These are phyloP conservation scores for Lacerta agilis DNA, from an alignment of 2,797 vertebrate genomes.

Conservation along the genomic window DNA sequence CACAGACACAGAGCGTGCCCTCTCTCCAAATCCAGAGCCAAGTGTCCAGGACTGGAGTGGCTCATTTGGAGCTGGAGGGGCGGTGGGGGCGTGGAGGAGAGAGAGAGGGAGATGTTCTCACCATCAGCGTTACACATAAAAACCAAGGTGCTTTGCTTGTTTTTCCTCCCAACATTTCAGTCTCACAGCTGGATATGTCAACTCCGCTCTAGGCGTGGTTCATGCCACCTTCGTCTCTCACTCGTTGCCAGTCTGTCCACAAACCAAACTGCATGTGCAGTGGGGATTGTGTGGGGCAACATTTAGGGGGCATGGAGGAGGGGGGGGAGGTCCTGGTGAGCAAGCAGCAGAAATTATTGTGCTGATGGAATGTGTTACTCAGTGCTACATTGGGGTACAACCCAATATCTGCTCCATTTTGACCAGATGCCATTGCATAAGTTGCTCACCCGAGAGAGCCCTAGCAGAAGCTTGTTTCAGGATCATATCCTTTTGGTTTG, in stretches of 20 bases:
- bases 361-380: too few species aligned
- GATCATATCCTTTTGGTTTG: not conserved
- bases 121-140: not conserved
- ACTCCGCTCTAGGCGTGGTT: not conserved
- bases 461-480: not conserved
- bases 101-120: not conserved
- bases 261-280: not conserved
- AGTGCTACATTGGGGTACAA: too few species aligned
- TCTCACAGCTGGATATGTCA: not conserved
- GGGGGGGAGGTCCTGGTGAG: too few species aligned
- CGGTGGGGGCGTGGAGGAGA: too few species aligned
- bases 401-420: not conserved
- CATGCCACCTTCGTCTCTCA: not conserved
- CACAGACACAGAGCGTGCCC: not conserved
- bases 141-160: not conserved
- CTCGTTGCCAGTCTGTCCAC: not conserved
- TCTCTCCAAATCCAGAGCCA: not conserved
- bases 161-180: not conserved
- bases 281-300: not conserved
- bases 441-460: not conserved
- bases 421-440: not conserved
- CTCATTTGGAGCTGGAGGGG: not conserved
- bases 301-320: not conserved
- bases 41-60: not conserved
- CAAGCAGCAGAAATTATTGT: too few species aligned